Evolutionary conservation across 2,797 vertebrate species (phyloP), one percentile per base, ranked within the genome.

Genomic region (Fratercula arctica): DNA sequence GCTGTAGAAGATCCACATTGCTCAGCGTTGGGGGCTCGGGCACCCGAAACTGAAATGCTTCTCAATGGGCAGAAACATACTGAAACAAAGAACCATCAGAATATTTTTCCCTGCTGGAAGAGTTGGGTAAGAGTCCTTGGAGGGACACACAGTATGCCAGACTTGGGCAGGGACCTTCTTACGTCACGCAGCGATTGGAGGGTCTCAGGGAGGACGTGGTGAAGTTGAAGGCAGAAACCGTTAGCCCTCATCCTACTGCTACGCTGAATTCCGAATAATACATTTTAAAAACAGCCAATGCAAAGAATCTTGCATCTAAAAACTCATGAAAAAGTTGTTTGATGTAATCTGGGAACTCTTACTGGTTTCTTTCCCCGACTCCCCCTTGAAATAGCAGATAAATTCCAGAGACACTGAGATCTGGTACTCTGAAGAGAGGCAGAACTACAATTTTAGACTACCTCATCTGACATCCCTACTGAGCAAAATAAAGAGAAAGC

Each of bases 11-110:
- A n/a, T 35, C 24, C 0, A 1, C 31, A 59, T 25, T 28, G 29
- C 18, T 74, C 24, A 29, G 11, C 2, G 0, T 33, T 41, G 0
- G 2, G 35, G 20, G 41, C 33, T 75, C 41, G 20, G 33, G 33
- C 35, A 75, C 26, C 19, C 46, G 8, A 70, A 89, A 33, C 7
- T 18, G 33, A 54, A 82, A 43, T 21, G 68, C 46, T 80, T 50
- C 37, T 79, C 10, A 4, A 6, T n/a, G 24, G 33, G 37, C 37
- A 72, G 48, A 84, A 61, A 51, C 0, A 2, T 31, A 35, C 41
- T 20, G 53, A 61, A 90, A 29, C 26, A 25, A 39, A 72, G 37
- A 82, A 69, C 31, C 10, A 9, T 25, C 11, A 2, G n/a, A 39
- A 18, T 48, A 7, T 14, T 73, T 76, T 68, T 63, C 37, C 31